Percentiles rank a stretch among this genome's conserved stretches.
phyloP scores from a whole-genome alignment of 2,888 invertebrate species.

The Oxytorus armatus region DNA sequence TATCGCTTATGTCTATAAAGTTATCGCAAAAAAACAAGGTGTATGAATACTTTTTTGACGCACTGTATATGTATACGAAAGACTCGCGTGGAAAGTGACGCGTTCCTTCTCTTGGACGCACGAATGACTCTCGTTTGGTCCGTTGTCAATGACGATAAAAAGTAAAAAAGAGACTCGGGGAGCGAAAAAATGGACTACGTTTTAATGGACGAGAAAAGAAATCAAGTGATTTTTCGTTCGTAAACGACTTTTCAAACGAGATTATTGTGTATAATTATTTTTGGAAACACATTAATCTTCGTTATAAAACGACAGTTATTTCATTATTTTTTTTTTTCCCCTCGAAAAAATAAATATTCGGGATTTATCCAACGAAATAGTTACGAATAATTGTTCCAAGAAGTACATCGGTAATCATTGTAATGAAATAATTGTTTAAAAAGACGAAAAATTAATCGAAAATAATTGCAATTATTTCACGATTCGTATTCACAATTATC shows the following conservation, averaged over 20 bases:
- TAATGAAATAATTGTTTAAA: no score
- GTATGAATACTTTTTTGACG: no score
- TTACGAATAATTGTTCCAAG: no score
- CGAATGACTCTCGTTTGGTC: slow-evolving; percentile 39
- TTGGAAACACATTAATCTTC: not conserved
- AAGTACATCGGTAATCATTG: no score
- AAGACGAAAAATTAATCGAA: no score
- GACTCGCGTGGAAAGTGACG: slow-evolving; percentile 33
- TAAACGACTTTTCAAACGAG: not conserved
- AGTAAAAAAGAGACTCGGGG: not conserved
- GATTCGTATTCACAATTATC: no score
- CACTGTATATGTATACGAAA: no score
- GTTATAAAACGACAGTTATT: not conserved
- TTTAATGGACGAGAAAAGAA: not conserved
- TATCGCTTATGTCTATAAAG: no score
- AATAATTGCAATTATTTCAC: no score
- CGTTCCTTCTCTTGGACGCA: not conserved
- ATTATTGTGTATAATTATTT: not conserved
- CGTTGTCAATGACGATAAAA: slow-evolving; percentile 25
- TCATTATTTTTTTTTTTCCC: not conserved
- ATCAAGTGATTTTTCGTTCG: not conserved
- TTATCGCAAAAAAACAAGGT: no score
- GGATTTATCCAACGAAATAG: no score
- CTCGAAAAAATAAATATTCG: no score
- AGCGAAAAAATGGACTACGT: not conserved